phyloP scores from a whole-genome alignment of 1,140 invertebrate species.

The Cydia amplana region DNA sequence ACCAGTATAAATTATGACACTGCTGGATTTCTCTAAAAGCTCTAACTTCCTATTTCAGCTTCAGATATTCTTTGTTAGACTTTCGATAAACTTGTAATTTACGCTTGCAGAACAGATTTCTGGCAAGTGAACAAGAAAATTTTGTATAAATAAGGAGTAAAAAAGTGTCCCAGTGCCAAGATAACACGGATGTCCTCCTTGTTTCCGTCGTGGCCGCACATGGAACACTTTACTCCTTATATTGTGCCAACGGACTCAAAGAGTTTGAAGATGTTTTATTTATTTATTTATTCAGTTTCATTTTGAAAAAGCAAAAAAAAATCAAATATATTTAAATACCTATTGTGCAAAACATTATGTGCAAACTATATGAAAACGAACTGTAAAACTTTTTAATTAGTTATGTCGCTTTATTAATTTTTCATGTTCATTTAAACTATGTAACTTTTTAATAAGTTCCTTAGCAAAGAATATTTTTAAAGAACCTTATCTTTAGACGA shows the following conservation, averaged over 20 bases:
- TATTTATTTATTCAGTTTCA: too few species aligned
- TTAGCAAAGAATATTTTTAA: too few species aligned
- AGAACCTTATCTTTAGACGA: too few species aligned
- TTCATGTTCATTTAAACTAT: too few species aligned
- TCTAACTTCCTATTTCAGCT: neutral
- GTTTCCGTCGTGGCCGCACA: slow-evolving; percentile 1
- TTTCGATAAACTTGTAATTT: slow-evolving; percentile 21
- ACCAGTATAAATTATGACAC: too few species aligned
- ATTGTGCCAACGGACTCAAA: neutral
- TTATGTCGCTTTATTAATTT: too few species aligned
- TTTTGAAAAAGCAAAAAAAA: too few species aligned
- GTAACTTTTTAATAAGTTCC: too few species aligned
- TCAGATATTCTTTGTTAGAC: neutral
- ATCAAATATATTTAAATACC: too few species aligned
- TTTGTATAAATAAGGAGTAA: slow-evolving; percentile 18
- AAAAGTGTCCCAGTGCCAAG: slow-evolving; percentile 10
- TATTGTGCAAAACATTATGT: too few species aligned
- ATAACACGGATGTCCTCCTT: slow-evolving; percentile 16
- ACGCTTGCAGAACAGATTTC: neutral
- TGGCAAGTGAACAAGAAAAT: slow-evolving; percentile 27
- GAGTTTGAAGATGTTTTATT: neutral
- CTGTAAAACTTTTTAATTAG: too few species aligned
- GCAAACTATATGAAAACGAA: too few species aligned
- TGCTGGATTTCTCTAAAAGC: neutral
- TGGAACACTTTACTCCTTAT: slow-evolving; percentile 14